Evolutionary conservation across 2,113 vertebrate genomes (phyloP), one percentile per base, ranked within the genome.

Genomic region (Urocynchramus pylzowi): DNA sequence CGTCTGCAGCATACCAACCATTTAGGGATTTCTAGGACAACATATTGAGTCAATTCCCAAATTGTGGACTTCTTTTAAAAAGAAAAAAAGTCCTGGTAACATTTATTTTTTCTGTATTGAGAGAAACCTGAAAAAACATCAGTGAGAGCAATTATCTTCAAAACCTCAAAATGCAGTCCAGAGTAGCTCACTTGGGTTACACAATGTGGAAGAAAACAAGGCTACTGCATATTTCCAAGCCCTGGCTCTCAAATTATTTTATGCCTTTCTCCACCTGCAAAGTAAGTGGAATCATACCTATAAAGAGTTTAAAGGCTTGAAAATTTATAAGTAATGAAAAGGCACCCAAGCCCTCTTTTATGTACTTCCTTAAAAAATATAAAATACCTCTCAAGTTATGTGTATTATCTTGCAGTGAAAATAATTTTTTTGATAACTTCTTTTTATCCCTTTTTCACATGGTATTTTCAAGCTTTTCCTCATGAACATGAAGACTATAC

Each of bases 161-260:
- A 73, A 89, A n/a, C 7, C 22, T 64, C 63, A 83, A 61, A 81
- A 53, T 39, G 31, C 12, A 63, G 7, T 35, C 42, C 21, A 33
- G 16, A 76, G 30, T 27, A 56, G 7, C 9, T 84, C 2, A 70
- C 84, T 84, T 78, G 70, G 10, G 20, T 59, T 45, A 23, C 37
- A 33, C 4, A 47, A 2, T 3, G 3, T 20, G 6, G 45, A 65
- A 80, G 31, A 54, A 75, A 69, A 61, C 7, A 63, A 82, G 75
- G 21, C 15, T 47, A 35, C 16, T 0, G 0, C 84, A 45, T 10
- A 5, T 70, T 84, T 80, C 53, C 2, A 1, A 57, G 20, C 28
- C 9, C 10, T 35, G 16, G 5, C 7, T 61, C 44, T 76, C 27
- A 37, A 57, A 33, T 31, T 0, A 31, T 71, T 79, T 85, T 83